Evolutionary conservation across 2,888 invertebrate genomes (phyloP).

Genomic region (Gymnosoma rotundatum): DNA sequence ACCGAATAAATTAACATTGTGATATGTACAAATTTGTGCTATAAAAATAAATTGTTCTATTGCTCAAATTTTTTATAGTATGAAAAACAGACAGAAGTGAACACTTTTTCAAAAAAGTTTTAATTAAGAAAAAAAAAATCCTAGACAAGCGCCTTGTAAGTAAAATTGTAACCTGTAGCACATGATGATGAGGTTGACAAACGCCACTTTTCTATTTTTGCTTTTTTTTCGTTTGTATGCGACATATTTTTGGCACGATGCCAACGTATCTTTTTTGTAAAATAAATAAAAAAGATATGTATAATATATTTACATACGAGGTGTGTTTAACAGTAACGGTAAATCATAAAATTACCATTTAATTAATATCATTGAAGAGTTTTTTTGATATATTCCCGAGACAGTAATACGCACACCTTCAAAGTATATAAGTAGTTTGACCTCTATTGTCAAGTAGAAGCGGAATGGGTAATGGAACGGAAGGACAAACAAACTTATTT

Average conservation of each 20-base stretch:
- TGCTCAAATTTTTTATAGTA: not conserved
- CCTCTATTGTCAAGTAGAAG: too few species aligned
- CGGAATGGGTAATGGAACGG: too few species aligned
- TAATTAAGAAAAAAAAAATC: conserved; percentile 12
- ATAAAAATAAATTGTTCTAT: not conserved
- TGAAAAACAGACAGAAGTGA: conserved; percentile 25
- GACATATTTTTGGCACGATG: conserved; percentile 52
- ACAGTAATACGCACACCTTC: too few species aligned
- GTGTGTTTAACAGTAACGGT: too few species aligned
- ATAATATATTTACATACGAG: not conserved
- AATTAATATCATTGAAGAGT: too few species aligned
- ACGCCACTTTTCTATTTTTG: conserved; percentile 54
- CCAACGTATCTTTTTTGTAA: conserved; percentile 42
- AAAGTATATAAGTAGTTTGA: too few species aligned
- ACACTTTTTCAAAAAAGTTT: not conserved
- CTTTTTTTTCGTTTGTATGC: not conserved
- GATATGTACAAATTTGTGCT: conserved; percentile 12
- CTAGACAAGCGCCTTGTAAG: conserved; percentile 59
- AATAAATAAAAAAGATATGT: not conserved
- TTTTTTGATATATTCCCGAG: too few species aligned
- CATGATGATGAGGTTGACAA: conserved; percentile 57
- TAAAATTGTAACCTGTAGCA: conserved; percentile 67
- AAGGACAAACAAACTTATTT: too few species aligned
- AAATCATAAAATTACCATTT: too few species aligned
- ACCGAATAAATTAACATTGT: not conserved